A percentile compares a stretch with the other conserved stretches of the same genome.
Evolutionary conservation across 2,888 invertebrate species (phyloP).

Genomic region (Zaprionus obscuricornis): DNA sequence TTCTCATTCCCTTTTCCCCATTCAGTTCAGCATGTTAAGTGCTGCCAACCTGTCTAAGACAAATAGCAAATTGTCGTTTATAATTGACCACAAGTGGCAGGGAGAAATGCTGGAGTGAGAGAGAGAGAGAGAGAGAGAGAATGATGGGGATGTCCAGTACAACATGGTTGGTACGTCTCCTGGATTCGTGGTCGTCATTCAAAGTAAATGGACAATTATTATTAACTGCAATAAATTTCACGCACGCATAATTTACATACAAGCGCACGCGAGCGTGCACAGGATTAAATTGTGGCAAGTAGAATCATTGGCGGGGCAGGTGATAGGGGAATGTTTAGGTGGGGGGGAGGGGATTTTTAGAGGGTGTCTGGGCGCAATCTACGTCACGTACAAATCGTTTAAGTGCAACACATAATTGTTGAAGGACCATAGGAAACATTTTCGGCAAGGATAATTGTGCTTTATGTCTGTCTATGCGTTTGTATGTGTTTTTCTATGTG

Average conservation of each 20-base stretch:
- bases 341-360: neutral
- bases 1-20: no score
- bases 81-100: constrained; percentile 66
- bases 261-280: constrained; percentile 55
- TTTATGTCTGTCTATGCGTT: neutral
- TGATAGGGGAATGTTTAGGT: neutral
- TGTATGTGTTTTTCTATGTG: constrained; percentile 2
- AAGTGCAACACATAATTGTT: constrained; percentile 77
- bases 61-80: constrained; percentile 71
- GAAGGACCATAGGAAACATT: constrained; percentile 50
- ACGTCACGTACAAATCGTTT: constrained; percentile 75
- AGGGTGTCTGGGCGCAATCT: constrained; percentile 28
- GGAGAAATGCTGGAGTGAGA: neutral
- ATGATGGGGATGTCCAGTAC: neutral
- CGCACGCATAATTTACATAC: constrained; percentile 77
- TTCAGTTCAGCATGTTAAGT: neutral
- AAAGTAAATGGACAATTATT: constrained; percentile 77
- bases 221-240: constrained; percentile 79
- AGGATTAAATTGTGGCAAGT: neutral
- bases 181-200: constrained; percentile 53
- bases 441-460: constrained; percentile 51
- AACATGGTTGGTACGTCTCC: constrained; percentile 4
- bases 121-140: constrained; percentile 19
- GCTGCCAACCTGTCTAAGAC: constrained; percentile 59
- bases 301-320: no score